phyloP scores from a whole-genome alignment of 92 coral and sea anemone species.

The Heliopora coerulea region DNA sequence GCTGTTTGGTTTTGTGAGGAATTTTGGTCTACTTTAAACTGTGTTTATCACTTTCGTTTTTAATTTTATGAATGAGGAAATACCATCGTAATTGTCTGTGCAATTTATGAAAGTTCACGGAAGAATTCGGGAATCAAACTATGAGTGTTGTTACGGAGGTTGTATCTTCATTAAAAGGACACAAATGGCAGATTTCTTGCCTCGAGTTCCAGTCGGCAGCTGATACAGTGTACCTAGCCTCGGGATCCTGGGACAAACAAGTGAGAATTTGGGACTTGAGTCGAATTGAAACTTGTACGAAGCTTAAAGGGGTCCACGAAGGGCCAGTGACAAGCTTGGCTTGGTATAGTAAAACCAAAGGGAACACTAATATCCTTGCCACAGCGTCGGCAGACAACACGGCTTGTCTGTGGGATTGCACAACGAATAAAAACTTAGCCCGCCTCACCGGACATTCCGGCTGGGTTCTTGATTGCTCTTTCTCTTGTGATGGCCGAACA shows the following conservation, averaged over 20 bases:
- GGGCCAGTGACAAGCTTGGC: constrained; percentile 80
- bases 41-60: not conserved
- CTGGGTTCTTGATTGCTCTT: constrained; percentile 88
- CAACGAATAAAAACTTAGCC: constrained; percentile 56
- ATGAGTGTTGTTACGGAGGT: constrained; percentile 88
- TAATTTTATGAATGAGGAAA: not conserved
- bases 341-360: constrained; percentile 55
- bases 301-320: constrained; percentile 62
- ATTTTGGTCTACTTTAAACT: too few relatives aligned
- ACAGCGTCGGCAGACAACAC: constrained; percentile 89
- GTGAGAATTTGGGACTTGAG: constrained; percentile 90
- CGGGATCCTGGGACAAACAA: constrained; percentile 91
- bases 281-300: constrained; percentile 70
- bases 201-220: constrained; percentile 90
- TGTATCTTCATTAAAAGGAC: constrained; percentile 78
- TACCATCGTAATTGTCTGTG: not conserved
- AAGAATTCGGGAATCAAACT: not conserved
- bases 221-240: constrained; percentile 66
- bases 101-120: too few relatives aligned
- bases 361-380: constrained; percentile 63
- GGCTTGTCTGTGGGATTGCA: constrained; percentile 76
- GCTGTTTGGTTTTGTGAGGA: too few relatives aligned
- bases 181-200: constrained; percentile 96
- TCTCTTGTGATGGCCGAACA: constrained; percentile 66
- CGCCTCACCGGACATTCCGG: constrained; percentile 61